These are phyloP conservation scores for Hybognathus amarus DNA, from an alignment of 2,797 vertebrate species.

Conservation along the genomic window DNA sequence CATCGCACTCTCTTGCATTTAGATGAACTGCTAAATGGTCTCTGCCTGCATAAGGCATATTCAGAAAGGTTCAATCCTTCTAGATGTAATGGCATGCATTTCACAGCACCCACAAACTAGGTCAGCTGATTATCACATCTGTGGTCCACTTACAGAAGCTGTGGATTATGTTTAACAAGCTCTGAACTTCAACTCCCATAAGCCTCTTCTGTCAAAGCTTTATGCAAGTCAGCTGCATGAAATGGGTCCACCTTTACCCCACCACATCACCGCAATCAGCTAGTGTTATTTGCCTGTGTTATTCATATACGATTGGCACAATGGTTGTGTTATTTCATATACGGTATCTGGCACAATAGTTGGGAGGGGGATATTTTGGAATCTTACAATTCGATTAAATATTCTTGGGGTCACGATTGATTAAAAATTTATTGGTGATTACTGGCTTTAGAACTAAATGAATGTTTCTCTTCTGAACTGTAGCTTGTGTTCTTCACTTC, in stretches of 20 bases:
- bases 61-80: slow-evolving; percentile 41
- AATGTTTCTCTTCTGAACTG: background rate
- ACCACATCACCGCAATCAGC: background rate
- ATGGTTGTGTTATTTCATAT: background rate
- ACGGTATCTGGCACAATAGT: slow-evolving; percentile 19
- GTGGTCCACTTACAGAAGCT: slow-evolving; percentile 58
- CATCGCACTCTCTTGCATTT: slow-evolving; percentile 12
- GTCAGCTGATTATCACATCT: slow-evolving; percentile 59
- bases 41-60: background rate
- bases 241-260: slow-evolving; percentile 34
- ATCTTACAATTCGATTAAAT: background rate
- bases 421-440: background rate
- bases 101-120: slow-evolving; percentile 51
- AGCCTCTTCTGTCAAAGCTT: slow-evolving; percentile 60
- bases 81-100: slow-evolving; percentile 26
- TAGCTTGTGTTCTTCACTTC: background rate
- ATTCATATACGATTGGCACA: slow-evolving; percentile 17
- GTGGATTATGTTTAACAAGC: slow-evolving; percentile 66
- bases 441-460: background rate
- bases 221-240: slow-evolving; percentile 43
- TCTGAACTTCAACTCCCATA: slow-evolving; percentile 59
- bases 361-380: background rate
- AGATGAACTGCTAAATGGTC: slow-evolving; percentile 11
- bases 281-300: background rate
- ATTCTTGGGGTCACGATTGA: background rate